A percentile compares a stretch with the other conserved stretches of the same genome.
Conservation (phyloP, 2,113 vertebrate genomes). For the Hepsetus odoe region DNA sequence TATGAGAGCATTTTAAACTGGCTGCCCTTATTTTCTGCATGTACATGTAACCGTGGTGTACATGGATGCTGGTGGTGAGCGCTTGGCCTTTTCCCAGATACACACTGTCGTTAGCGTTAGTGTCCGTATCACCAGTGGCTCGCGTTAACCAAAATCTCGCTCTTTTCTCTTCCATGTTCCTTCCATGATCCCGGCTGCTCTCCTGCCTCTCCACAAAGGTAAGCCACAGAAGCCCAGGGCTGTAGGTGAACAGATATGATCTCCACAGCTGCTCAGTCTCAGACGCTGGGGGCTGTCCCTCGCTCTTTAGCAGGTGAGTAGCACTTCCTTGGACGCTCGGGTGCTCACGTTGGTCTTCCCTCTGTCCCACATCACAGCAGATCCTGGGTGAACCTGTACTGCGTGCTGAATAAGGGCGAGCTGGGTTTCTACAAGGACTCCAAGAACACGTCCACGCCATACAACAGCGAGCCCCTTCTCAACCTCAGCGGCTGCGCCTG, state of each 20-base stretch:
- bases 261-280: conserved; percentile 40
- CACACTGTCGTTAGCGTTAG: conserved; percentile 45
- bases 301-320: conserved; percentile 50
- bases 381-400: conserved; percentile 95
- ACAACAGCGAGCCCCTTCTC: conserved; percentile 85
- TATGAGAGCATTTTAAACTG: conserved; percentile 20
- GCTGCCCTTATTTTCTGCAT: conserved; percentile 42
- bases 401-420: conserved; percentile 89
- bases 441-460: conserved; percentile 81
- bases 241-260: conserved; percentile 10
- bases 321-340: not conserved
- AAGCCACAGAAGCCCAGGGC: conserved; percentile 64
- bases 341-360: conserved; percentile 25
- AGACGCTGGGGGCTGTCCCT: conserved; percentile 24
- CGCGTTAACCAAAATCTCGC: conserved; percentile 69
- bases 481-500: conserved; percentile 82
- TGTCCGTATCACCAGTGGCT: not conserved
- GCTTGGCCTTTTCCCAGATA: conserved; percentile 40
- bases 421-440: conserved; percentile 94
- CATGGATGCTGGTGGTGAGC: conserved; percentile 15
- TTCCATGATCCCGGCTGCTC: conserved; percentile 64
- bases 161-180: conserved; percentile 49
- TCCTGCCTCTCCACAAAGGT: conserved; percentile 74
- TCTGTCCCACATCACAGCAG: conserved; percentile 73
- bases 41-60: not conserved